Conservation (phyloP, 2,113 vertebrate species). For the Bubo blakistoni region DNA sequence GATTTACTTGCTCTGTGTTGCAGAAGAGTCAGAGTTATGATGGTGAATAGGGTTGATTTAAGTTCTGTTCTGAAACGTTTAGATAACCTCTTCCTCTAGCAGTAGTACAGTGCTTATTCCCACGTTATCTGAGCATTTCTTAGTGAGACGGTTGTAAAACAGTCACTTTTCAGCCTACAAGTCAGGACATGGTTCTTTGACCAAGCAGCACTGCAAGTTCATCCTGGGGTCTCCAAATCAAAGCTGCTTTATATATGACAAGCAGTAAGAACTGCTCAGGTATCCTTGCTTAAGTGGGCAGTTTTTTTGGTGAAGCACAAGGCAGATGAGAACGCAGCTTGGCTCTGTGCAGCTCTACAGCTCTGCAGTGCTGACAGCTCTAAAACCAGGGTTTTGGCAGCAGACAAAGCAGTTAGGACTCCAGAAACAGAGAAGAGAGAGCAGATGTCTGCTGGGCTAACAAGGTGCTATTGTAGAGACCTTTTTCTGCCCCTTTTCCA, state of each 20-base stretch:
- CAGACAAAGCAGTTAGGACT: not conserved
- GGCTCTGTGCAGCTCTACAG: not conserved
- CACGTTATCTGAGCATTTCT: not conserved
- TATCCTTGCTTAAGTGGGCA: not conserved
- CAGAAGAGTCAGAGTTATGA: not conserved
- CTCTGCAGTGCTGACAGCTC: constrained; percentile 54
- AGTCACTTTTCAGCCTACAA: not conserved
- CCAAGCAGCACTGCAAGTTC: not conserved
- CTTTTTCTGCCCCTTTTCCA: not conserved
- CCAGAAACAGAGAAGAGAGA: not conserved
- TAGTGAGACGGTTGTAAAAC: not conserved
- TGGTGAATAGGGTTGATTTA: not conserved
- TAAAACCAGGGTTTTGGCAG: not conserved
- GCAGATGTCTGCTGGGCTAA: not conserved
- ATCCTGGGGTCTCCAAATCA: not conserved
- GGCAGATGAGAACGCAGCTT: not conserved
- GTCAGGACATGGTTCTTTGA: not conserved
- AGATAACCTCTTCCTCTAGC: not conserved
- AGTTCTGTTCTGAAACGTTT: not conserved
- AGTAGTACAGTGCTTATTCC: not conserved
- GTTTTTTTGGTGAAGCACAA: not conserved
- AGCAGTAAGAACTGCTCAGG: not conserved
- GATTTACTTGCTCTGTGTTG: not conserved
- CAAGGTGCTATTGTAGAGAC: not conserved
- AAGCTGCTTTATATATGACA: not conserved